phyloP scores from a whole-genome alignment of 92 coral and sea anemone species.

The Actinostola sp. region DNA sequence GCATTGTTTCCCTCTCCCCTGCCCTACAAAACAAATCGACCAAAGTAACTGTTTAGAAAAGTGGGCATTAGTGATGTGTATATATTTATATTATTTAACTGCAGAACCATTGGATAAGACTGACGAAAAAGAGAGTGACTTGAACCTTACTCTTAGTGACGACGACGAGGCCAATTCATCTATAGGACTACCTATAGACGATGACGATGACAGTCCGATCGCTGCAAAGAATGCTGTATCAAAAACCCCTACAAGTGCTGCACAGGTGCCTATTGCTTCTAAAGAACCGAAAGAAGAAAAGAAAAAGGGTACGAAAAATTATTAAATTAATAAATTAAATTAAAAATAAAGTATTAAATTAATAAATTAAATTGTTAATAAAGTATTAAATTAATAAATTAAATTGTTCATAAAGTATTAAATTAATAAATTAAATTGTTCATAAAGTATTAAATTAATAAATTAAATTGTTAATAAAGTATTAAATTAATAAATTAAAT shows the following conservation, averaged over 20 bases:
- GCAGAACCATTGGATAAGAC: conserved; percentile 1
- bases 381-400: too few species aligned
- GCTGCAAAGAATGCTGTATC: not conserved
- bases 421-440: too few species aligned
- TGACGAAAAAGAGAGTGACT: conserved; percentile 35
- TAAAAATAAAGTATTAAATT: too few species aligned
- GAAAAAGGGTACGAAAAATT: too few species aligned
- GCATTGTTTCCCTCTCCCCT: too few species aligned
- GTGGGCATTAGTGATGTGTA: too few species aligned
- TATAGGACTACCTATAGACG: conserved; percentile 66
- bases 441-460: too few species aligned
- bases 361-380: not conserved
- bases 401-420: too few species aligned
- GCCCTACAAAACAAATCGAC: too few species aligned
- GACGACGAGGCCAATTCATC: conserved; percentile 63
- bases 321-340: not conserved
- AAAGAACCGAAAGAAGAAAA: conserved; percentile 23
- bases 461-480: too few species aligned
- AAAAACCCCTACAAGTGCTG: conserved; percentile 27
- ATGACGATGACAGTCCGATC: conserved; percentile 25
- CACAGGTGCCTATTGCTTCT: not conserved
- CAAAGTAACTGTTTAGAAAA: too few species aligned
- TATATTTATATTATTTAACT: not conserved
- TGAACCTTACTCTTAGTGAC: conserved; percentile 38
- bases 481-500: too few species aligned